Conservation (phyloP, 2,113 vertebrate species). For the Xyrauchen texanus region DNA sequence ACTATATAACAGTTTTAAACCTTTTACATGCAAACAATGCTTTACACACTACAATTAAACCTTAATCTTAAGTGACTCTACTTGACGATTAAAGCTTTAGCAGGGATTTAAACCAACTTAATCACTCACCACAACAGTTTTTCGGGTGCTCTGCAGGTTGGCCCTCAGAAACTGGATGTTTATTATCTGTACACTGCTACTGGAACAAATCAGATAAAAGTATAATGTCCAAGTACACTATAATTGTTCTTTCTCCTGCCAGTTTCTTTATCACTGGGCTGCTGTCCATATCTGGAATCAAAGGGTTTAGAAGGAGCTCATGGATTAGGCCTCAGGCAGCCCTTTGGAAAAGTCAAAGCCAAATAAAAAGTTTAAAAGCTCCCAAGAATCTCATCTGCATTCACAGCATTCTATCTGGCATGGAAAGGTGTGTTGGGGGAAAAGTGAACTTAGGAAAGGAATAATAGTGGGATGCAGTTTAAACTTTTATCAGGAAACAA, state of each 20-base stretch:
- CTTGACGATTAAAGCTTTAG: neutral
- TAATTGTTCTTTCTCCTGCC: constrained; percentile 2
- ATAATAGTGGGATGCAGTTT: neutral
- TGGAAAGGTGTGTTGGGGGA: neutral
- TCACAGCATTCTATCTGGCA: constrained; percentile 16
- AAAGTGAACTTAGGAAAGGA: neutral
- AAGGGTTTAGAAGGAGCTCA: neutral
- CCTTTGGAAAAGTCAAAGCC: constrained; percentile 20
- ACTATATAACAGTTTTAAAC: no score
- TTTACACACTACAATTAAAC: no score
- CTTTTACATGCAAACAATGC: no score
- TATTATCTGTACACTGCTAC: neutral
- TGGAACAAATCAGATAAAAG: neutral
- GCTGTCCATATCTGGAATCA: constrained; percentile 9
- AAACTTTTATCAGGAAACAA: neutral
- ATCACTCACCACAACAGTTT: neutral
- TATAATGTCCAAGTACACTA: neutral
- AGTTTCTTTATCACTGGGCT: constrained; percentile 19
- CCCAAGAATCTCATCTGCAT: constrained; percentile 20
- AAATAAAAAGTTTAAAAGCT: constrained; percentile 35
- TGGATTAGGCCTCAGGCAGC: constrained; percentile 9
- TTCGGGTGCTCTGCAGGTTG: no score
- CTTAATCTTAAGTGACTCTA: neutral
- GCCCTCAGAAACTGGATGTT: neutral
- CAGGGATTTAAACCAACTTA: neutral